These are phyloP conservation scores for Podocnemis expansa DNA, from an alignment of 2,113 vertebrate genomes.

Conservation along the genomic window DNA sequence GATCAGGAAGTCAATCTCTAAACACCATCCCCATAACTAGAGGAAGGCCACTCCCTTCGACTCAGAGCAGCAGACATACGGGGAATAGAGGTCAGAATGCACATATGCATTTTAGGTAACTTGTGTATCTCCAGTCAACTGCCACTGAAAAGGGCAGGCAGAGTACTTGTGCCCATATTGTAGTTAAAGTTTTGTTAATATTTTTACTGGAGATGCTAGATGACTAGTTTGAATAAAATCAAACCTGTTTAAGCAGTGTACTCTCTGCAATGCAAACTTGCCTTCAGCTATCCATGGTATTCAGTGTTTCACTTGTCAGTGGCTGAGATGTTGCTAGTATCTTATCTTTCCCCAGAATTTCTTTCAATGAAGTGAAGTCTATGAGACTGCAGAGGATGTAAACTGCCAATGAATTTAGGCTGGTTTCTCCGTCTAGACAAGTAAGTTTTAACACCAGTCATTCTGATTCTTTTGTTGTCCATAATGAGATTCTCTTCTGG, in stretches of 20 bases:
- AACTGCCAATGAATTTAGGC: neutral
- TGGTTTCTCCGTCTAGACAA: neutral
- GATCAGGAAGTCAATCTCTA: no score
- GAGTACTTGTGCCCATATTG: neutral
- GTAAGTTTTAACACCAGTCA: neutral
- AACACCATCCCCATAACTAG: no score
- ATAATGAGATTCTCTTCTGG: neutral
- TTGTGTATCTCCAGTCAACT: no score
- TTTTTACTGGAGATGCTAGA: neutral
- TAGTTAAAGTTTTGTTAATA: neutral
- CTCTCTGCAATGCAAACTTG: neutral
- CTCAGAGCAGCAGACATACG: no score
- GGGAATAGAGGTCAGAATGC: no score
- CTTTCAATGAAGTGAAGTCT: neutral
- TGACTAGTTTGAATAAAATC: neutral
- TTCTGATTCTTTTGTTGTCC: neutral
- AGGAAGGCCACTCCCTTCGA: no score
- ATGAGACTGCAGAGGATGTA: neutral
- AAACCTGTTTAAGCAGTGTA: neutral
- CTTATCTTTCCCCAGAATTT: neutral
- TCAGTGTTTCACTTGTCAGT: neutral
- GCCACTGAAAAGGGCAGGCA: no score
- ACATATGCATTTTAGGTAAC: no score
- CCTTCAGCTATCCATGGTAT: neutral
- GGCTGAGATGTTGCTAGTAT: neutral